These are phyloP conservation scores for Reticulitermes speratus DNA, from an alignment of 1,140 invertebrate species.

Conservation along the genomic window DNA sequence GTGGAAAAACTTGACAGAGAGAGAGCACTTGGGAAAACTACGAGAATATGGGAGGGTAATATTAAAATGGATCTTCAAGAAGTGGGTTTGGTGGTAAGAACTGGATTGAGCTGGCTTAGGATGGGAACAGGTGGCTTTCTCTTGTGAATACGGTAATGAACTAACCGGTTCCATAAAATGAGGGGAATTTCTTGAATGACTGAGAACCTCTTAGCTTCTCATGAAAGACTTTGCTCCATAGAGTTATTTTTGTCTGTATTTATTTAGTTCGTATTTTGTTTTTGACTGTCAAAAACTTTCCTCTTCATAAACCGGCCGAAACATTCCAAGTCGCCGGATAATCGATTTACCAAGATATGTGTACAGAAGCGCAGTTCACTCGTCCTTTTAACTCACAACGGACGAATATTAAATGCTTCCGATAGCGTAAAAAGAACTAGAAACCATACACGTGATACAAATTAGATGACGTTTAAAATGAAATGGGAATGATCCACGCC, in stretches of 20 bases:
- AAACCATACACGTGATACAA: neutral
- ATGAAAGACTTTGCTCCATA: no score
- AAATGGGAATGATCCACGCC: neutral
- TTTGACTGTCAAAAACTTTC: no score
- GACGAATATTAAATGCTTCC: neutral
- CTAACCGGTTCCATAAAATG: neutral
- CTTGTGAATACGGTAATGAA: neutral
- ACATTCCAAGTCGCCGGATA: neutral
- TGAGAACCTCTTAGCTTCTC: no score
- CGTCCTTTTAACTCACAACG: neutral
- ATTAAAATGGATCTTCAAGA: neutral
- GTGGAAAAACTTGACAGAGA: neutral
- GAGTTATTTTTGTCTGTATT: no score
- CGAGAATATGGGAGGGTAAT: neutral
- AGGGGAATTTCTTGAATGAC: no score
- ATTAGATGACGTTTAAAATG: neutral
- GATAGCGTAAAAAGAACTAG: neutral
- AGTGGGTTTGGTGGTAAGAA: neutral
- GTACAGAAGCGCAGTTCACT: neutral
- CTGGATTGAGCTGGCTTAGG: neutral
- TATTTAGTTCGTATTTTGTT: no score
- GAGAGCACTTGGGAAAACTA: neutral
- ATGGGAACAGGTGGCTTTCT: neutral
- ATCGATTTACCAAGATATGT: neutral
- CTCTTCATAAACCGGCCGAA: neutral